Conservation (phyloP, 1,140 invertebrate genomes). For the Andrena cerasifolii region DNA sequence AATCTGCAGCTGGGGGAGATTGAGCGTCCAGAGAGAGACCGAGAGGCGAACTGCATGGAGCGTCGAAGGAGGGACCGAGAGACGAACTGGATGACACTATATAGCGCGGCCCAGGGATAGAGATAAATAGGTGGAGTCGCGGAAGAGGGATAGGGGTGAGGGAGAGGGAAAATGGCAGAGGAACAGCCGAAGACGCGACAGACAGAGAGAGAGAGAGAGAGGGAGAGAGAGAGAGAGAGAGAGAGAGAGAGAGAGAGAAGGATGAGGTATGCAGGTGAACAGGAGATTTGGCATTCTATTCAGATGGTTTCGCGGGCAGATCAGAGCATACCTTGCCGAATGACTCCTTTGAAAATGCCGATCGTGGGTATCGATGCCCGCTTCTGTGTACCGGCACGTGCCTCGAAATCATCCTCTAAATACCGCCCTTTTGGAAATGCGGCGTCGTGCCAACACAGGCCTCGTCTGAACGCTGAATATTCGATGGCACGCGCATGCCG, state of each 20-base stretch:
- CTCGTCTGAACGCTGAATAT: conserved; percentile 36
- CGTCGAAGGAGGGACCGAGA: conserved; percentile 2
- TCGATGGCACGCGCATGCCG: conserved; percentile 9
- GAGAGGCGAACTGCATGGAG: no score
- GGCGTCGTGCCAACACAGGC: conserved; percentile 25
- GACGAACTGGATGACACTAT: conserved; percentile 2
- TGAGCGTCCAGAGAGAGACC: no score
- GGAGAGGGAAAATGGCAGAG: no score
- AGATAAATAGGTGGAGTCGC: background rate
- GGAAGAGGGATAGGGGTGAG: no score
- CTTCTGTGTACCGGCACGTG: conserved; percentile 62
- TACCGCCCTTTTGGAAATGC: conserved; percentile 61
- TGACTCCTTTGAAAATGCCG: conserved; percentile 70
- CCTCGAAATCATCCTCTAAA: conserved; percentile 67
- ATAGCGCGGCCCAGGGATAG: background rate
- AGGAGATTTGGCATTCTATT: conserved; percentile 63
- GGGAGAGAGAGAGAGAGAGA: background rate
- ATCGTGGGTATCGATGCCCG: conserved; percentile 61
- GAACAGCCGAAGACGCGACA: no score
- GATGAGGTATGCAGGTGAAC: background rate
- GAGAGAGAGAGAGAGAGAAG: background rate
- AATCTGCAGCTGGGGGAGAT: background rate
- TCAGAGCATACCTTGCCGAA: conserved; percentile 64
- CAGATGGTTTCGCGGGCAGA: conserved; percentile 55
- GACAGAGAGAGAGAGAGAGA: no score